Percentiles rank a stretch among this genome's conserved stretches.
Conservation (phyloP, 2,113 vertebrate genomes). For the Heterochromis multidens region DNA sequence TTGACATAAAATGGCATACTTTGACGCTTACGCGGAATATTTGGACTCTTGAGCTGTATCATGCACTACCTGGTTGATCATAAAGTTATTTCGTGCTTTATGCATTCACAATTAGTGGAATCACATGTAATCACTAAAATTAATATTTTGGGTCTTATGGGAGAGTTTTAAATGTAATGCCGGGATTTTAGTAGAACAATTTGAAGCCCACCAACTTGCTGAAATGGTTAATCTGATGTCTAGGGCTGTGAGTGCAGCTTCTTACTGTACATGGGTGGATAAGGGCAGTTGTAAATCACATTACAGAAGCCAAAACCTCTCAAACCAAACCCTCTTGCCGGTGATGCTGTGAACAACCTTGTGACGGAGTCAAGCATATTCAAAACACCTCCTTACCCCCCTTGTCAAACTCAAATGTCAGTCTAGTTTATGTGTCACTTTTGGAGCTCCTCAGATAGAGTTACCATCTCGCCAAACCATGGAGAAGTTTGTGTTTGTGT, state of each 20-base stretch:
- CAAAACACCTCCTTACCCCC: slow-evolving; percentile 16
- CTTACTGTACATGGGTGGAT: background rate
- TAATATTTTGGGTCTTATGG: background rate
- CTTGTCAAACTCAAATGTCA: background rate
- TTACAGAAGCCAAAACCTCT: background rate
- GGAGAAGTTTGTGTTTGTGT: slow-evolving; percentile 32
- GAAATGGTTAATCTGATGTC: background rate
- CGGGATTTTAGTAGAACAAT: background rate
- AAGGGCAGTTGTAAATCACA: background rate
- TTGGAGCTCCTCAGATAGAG: background rate
- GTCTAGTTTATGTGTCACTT: background rate
- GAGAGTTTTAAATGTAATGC: background rate
- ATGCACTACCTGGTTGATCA: background rate
- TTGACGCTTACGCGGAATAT: background rate
- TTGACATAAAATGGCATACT: background rate
- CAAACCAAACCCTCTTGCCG: background rate
- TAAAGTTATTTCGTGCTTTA: background rate
- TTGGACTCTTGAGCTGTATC: background rate
- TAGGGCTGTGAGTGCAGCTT: background rate
- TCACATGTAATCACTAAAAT: background rate
- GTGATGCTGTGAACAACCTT: slow-evolving; percentile 28
- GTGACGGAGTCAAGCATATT: slow-evolving; percentile 8
- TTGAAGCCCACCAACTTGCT: background rate
- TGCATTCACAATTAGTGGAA: background rate
- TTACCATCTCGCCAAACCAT: slow-evolving; percentile 5